These are phyloP conservation scores for Eutolmus rufibarbis DNA, from an alignment of 2,888 invertebrate genomes.

Conservation along the genomic window DNA sequence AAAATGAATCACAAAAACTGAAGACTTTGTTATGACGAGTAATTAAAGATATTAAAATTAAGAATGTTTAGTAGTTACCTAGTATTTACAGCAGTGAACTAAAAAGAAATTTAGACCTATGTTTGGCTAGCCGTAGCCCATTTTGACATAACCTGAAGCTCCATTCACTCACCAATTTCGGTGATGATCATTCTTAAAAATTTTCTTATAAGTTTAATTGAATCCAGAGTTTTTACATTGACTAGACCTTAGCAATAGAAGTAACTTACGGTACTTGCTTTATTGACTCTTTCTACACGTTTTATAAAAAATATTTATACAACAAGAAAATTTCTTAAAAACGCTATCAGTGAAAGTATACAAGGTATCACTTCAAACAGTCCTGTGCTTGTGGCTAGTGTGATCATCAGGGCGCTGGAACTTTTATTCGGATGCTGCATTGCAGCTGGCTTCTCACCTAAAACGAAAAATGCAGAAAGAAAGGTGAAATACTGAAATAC, in stretches of 20 bases:
- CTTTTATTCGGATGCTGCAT: slow-evolving; percentile 75
- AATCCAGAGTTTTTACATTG: slow-evolving; percentile 15
- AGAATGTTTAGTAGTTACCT: neutral
- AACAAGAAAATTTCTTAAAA: slow-evolving; percentile 46
- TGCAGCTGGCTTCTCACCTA: slow-evolving; percentile 77
- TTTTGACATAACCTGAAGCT: neutral
- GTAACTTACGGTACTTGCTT: slow-evolving; percentile 7
- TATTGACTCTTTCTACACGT: slow-evolving; percentile 28
- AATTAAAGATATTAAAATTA: neutral
- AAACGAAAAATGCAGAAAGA: slow-evolving; percentile 46
- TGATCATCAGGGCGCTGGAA: slow-evolving; percentile 42
- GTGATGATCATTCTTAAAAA: slow-evolving; percentile 1
- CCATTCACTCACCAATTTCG: neutral
- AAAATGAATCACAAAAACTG: neutral
- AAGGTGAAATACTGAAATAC: neutral
- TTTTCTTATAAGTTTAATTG: slow-evolving; percentile 13
- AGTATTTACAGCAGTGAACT: neutral
- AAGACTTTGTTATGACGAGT: neutral
- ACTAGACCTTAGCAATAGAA: slow-evolving; percentile 15
- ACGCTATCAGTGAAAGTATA: slow-evolving; percentile 45
- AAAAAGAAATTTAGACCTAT: neutral
- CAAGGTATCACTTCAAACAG: slow-evolving; percentile 46
- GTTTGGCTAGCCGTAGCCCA: neutral
- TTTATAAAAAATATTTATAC: slow-evolving; percentile 45
- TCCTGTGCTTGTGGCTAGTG: slow-evolving; percentile 18